Evolutionary conservation across 1,140 invertebrate species (phyloP), one percentile per base, ranked within the genome.

Genomic region (Acromyrmex charruanus): DNA sequence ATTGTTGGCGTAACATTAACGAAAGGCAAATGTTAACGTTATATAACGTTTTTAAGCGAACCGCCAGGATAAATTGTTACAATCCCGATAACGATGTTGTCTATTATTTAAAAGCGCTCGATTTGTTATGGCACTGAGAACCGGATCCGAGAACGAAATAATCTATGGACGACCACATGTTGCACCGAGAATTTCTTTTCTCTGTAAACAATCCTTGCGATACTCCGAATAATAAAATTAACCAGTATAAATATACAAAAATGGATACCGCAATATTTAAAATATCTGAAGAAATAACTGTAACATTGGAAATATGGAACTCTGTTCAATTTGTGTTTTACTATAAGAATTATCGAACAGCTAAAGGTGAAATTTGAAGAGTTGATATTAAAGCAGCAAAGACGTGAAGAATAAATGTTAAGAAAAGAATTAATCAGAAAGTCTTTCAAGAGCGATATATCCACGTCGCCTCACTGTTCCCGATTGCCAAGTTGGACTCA

Each of bases 61-160:
- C 55, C 68, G 39, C 53, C 35, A n/a, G 69, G 44, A 84, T 84
- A 84, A 84, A 84, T 84, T 84, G 80, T 74, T 75, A 75, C 80
- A 75, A 75, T 51, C 69, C 63, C n/a, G 77, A 66, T 65, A 58
- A 85, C 69, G 80, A 58, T 82, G 58, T 69, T 85, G 86, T 77
- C 74, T 85, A 87, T 85, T 85, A 87, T 87, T 87, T 87, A 77
- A 80, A 85, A 75, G 65, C 69, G 74, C 61, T 68, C 81, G 86
- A 82, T 82, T 87, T 85, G 81, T 85, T 85, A 69, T 82, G 61
- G 80, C 39, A 61, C 80, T 75, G 69, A 51, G 80, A 82, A 82
- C 68, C 39, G 53, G 53, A 75, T 74, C 58, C 71, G 80, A 74
- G 69, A 63, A 84, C 58, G 80, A 84, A 75, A 84, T 84, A 84